A percentile compares a stretch with the other conserved stretches of the same genome.
Evolutionary conservation across 2,888 invertebrate species (phyloP).

Genomic region (Cosmopolites sordidus): DNA sequence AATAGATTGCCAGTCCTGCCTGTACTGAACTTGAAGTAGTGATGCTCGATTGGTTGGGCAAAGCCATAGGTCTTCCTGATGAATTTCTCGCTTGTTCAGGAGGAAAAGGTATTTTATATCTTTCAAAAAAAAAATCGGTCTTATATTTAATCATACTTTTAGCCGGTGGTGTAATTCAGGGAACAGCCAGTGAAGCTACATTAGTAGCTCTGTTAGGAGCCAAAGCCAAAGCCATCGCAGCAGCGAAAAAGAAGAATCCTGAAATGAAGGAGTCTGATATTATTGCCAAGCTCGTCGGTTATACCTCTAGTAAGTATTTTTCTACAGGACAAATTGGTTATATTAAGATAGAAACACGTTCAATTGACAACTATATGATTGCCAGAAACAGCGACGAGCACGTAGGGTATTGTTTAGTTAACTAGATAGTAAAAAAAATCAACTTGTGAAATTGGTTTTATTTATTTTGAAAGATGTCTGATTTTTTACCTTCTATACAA

Average conservation of each 20-base stretch:
- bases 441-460: too few relatives aligned
- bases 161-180: slow-evolving; percentile 86
- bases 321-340: background rate
- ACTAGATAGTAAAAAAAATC: too few relatives aligned
- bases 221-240: slow-evolving; percentile 67
- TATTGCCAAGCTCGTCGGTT: slow-evolving; percentile 76
- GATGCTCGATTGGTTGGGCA: slow-evolving; percentile 94
- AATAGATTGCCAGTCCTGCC: slow-evolving; percentile 90
- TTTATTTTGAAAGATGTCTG: too few relatives aligned
- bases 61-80: slow-evolving; percentile 82
- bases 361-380: too few relatives aligned
- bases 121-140: background rate
- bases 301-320: slow-evolving; percentile 69
- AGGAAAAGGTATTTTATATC: slow-evolving; percentile 52
- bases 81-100: slow-evolving; percentile 76
- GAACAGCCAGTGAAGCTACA: slow-evolving; percentile 93
- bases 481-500: too few relatives aligned
- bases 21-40: slow-evolving; percentile 94
- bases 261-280: slow-evolving; percentile 71
- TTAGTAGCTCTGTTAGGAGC: slow-evolving; percentile 89
- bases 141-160: background rate
- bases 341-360: background rate
- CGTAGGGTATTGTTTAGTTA: too few relatives aligned
- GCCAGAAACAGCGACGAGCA: too few relatives aligned
- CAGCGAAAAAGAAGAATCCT: slow-evolving; percentile 66